phyloP scores from a whole-genome alignment of 1,140 invertebrate genomes.

The Tetramorium alpestre region DNA sequence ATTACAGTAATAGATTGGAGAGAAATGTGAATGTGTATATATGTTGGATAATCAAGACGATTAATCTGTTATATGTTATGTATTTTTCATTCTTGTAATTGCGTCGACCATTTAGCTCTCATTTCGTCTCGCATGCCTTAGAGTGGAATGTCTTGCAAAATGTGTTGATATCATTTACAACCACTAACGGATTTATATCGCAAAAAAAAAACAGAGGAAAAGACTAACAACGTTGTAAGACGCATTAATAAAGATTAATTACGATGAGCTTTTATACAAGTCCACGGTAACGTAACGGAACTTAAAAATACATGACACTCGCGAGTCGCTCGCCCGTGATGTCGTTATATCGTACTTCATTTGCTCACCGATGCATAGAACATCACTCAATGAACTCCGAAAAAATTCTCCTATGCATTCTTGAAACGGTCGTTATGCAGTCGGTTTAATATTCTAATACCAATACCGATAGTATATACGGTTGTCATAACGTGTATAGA shows the following conservation, averaged over 20 bases:
- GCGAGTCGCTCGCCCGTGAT: background rate
- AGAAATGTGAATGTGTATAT: background rate
- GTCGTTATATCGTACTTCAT: background rate
- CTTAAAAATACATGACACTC: conserved; percentile 1
- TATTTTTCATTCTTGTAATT: conserved; percentile 38
- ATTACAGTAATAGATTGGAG: conserved; percentile 1
- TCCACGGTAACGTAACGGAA: background rate
- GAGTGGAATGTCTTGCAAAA: conserved; percentile 26
- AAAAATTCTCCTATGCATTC: conserved; percentile 19
- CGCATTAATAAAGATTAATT: conserved; percentile 48
- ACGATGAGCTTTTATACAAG: conserved; percentile 14
- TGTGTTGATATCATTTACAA: conserved; percentile 30
- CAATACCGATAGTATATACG: background rate
- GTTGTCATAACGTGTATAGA: background rate
- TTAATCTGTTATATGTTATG: conserved; percentile 1
- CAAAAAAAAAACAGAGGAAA: background rate
- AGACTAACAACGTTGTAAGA: too few relatives aligned
- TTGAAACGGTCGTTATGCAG: background rate
- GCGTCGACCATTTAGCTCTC: conserved; percentile 24
- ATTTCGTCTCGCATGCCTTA: conserved; percentile 19
- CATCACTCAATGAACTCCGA: background rate
- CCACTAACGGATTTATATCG: background rate
- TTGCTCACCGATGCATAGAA: conserved; percentile 14
- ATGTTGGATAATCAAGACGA: conserved; percentile 21
- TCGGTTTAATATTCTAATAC: background rate